Base-by-base conservation (phyloP, 2,113 vertebrate genomes). In the Willisornis vidua region DNA sequence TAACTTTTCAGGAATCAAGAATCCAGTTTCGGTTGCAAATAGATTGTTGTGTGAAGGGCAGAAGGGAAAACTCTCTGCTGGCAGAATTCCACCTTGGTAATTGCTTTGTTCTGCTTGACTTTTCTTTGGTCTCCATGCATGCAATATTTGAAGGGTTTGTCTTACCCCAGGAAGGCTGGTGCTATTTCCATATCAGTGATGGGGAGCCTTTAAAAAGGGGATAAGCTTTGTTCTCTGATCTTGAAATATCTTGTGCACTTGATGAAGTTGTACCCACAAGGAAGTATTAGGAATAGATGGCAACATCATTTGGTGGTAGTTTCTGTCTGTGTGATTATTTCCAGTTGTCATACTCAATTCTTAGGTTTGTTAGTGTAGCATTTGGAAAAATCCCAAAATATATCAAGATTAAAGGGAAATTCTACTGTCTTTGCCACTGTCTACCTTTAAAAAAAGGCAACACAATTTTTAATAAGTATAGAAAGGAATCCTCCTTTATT, bases 71-170 rank as follows among this genome's bases (percentile, higher is more conserved):
- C 98, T 99, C 62, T 99, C 99, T 45, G 99, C 99, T 94, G 99
- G 99, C 97, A 98, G 99, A 98, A 99, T 99, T 97, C 99, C 99
- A 87, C 99, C 99, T 61, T 99, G 99, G 99, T 99, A 98, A 99
- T 97, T 97, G 88, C 90, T 96, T 97, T 97, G 88, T 87, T 97
- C 93, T 98, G 93, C 74, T 96, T 88, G 54, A 92, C 70, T 97
- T 96, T 96, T 14, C 67, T 85, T 95, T 37, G 0, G 31, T 96
- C 81, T 96, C 84, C 54, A 28, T 83, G 85, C 71, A 92, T 97
- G 85, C 51, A 61, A 31, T 96, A 52, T 95, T 95, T 97, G 87
- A 83, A 95, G 75, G 49, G 76, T 97, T 20, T 94, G 9, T 91
- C 83, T 92, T 93, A 78, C 85, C 75, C 66, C 90, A 48, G 57